Evolutionary conservation across 2,113 vertebrate species (phyloP).

Genomic region (Cariama cristata): DNA sequence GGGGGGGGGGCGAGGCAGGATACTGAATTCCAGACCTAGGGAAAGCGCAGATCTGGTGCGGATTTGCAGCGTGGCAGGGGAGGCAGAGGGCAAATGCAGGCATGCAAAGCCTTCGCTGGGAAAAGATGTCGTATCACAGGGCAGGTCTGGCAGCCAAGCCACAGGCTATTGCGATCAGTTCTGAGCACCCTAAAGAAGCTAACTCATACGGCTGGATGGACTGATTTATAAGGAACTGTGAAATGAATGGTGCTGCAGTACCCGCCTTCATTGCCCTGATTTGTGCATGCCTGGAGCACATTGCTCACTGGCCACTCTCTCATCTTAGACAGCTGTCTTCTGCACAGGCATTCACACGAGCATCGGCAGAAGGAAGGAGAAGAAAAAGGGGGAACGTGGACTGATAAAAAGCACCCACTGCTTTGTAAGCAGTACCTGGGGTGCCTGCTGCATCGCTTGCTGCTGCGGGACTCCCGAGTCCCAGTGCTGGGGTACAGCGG

Average conservation of each 20-base stretch:
- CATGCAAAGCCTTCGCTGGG: background rate
- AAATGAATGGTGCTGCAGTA: background rate
- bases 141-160: background rate
- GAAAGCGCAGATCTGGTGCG: background rate
- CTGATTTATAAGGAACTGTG: background rate
- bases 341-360: background rate
- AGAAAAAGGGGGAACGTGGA: background rate
- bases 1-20: accelerated
- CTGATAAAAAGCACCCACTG: background rate
- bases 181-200: background rate
- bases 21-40: background rate
- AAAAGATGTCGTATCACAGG: background rate
- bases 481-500: background rate
- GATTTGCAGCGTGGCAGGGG: background rate
- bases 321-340: background rate
- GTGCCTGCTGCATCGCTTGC: background rate
- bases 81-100: background rate
- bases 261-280: background rate
- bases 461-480: background rate
- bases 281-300: background rate
- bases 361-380: background rate
- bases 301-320: background rate
- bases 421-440: background rate
- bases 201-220: background rate
- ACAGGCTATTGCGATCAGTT: background rate